Evolutionary conservation across 2,797 vertebrate species (phyloP).

Genomic region (Babyrousa celebensis): DNA sequence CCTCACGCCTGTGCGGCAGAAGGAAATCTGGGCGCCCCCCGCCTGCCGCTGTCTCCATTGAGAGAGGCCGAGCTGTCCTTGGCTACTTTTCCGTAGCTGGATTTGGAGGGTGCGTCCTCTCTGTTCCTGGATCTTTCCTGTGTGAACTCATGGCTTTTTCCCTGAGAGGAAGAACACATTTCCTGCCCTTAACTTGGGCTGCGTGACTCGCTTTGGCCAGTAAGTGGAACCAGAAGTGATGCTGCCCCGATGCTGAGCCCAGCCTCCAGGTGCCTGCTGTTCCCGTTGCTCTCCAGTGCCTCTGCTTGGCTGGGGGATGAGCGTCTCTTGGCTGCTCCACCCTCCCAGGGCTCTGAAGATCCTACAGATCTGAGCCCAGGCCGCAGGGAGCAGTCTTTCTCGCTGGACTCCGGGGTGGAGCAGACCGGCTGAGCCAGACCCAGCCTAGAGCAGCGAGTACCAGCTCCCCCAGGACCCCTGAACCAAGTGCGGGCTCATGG

Average conservation of each 20-base stretch:
- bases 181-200: neutral
- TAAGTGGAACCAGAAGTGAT: neutral
- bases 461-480: no score
- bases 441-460: no score
- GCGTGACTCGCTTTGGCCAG: neutral
- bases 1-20: neutral
- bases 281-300: neutral
- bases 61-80: neutral
- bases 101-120: neutral
- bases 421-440: no score
- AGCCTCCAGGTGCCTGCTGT: neutral
- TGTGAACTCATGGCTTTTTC: neutral
- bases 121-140: neutral
- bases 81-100: neutral
- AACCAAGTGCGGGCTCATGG: no score
- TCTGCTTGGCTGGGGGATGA: neutral
- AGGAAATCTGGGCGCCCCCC: fast-evolving
- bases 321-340: no score
- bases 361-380: no score
- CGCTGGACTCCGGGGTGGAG: no score
- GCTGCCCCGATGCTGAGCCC: neutral
- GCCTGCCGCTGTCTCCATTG: neutral
- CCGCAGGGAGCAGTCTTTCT: no score
- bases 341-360: no score
- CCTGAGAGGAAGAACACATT: neutral